phyloP scores from a whole-genome alignment of 1,140 invertebrate genomes.

The Carcinoscorpius rotundicauda region DNA sequence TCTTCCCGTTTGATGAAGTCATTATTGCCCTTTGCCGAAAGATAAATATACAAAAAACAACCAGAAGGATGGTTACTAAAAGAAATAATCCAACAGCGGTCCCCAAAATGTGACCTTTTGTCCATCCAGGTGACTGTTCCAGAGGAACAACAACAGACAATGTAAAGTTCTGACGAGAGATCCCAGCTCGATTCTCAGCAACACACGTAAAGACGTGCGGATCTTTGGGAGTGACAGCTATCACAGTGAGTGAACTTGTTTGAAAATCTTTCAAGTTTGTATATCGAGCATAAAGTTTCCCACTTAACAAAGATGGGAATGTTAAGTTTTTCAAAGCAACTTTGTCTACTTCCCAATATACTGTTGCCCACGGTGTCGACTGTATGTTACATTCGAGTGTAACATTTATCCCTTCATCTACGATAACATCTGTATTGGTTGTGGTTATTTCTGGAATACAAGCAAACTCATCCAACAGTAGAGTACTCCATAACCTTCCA shows the following conservation, averaged over 20 bases:
- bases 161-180: slow-evolving; percentile 52
- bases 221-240: slow-evolving; percentile 52
- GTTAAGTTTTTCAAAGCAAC: slow-evolving; percentile 42
- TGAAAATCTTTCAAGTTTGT: slow-evolving; percentile 27
- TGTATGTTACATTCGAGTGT: slow-evolving; percentile 55
- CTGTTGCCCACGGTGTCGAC: slow-evolving; percentile 51
- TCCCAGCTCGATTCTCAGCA: slow-evolving; percentile 62
- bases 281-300: slow-evolving; percentile 37
- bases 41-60: slow-evolving; percentile 20
- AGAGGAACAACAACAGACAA: slow-evolving; percentile 46
- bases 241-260: slow-evolving; percentile 52
- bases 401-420: slow-evolving; percentile 52
- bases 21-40: slow-evolving; percentile 9
- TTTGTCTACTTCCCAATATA: slow-evolving; percentile 29
- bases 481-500: slow-evolving; percentile 52
- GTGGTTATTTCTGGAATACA: slow-evolving; percentile 44
- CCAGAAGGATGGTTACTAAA: slow-evolving; percentile 40
- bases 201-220: slow-evolving; percentile 56
- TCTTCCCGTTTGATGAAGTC: slow-evolving; percentile 11
- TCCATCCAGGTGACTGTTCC: slow-evolving; percentile 28
- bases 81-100: slow-evolving; percentile 45
- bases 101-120: slow-evolving; percentile 36
- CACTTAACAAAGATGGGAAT: slow-evolving; percentile 31
- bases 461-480: slow-evolving; percentile 64
- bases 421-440: slow-evolving; percentile 22